Evolutionary conservation across 2,888 invertebrate species (phyloP).

Genomic region (Eretmocerus hayati): DNA sequence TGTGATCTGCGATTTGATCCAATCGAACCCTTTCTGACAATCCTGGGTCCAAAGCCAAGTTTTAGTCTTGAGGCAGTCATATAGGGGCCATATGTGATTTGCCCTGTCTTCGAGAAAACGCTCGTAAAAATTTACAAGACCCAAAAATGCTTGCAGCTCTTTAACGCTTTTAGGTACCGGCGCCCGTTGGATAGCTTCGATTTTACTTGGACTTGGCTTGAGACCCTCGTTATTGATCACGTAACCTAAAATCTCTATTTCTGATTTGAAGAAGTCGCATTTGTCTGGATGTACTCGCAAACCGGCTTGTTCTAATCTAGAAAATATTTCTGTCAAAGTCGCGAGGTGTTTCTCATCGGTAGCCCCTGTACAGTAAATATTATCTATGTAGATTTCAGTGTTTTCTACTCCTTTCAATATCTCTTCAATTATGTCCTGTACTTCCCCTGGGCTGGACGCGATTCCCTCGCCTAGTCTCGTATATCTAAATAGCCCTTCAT

Average conservation of each 20-base stretch:
- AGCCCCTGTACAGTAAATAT: slow-evolving; percentile 29
- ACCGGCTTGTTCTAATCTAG: slow-evolving; percentile 25
- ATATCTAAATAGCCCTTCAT: slow-evolving; percentile 34
- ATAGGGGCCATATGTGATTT: slow-evolving; percentile 29
- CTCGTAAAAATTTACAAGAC: slow-evolving; percentile 35
- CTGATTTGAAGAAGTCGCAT: slow-evolving; percentile 29
- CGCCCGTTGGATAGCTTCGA: slow-evolving; percentile 10
- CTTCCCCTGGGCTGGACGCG: slow-evolving; percentile 36
- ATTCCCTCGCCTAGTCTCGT: slow-evolving; percentile 35
- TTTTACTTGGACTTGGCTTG: slow-evolving; percentile 9
- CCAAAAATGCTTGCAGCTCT: slow-evolving; percentile 26
- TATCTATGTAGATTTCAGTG: slow-evolving; percentile 31
- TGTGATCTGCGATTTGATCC: slow-evolving; percentile 6
- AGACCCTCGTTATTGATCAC: slow-evolving; percentile 14
- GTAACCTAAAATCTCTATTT: slow-evolving; percentile 25
- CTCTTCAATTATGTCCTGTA: slow-evolving; percentile 33
- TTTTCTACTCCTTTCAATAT: slow-evolving; percentile 29
- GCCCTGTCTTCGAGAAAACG: slow-evolving; percentile 33
- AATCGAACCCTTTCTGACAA: slow-evolving; percentile 6
- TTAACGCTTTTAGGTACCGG: slow-evolving; percentile 11
- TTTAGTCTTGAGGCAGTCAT: slow-evolving; percentile 26
- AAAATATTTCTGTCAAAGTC: slow-evolving; percentile 27
- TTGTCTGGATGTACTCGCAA: slow-evolving; percentile 30
- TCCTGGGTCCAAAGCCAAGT: slow-evolving; percentile 20
- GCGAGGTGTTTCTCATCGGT: slow-evolving; percentile 27